Evolutionary conservation across 2,113 vertebrate species (phyloP).

Genomic region (Daphoenositta chrysoptera): DNA sequence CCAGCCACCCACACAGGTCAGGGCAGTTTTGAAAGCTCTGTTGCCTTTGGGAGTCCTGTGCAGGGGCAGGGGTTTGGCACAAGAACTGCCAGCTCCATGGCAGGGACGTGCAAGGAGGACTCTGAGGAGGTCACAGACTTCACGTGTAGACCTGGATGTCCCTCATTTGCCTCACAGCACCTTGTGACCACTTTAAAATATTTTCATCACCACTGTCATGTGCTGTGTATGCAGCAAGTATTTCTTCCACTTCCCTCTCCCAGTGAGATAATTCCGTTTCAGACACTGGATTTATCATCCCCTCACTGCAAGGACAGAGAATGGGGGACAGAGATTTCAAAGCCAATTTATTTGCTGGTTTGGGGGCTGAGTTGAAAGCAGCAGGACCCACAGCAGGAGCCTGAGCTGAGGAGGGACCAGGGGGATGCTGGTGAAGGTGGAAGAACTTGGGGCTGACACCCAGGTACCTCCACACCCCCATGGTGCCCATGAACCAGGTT

Average conservation of each 20-base stretch:
- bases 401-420: neutral
- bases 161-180: neutral
- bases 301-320: neutral
- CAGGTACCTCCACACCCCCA: neutral
- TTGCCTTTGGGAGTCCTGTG: neutral
- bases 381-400: neutral
- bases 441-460: neutral
- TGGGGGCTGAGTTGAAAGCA: neutral
- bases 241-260: neutral
- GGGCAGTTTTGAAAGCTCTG: neutral
- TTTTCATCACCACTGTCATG: neutral
- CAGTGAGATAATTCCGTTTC: neutral
- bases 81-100: neutral
- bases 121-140: neutral
- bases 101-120: fast-evolving
- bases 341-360: neutral
- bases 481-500: fast-evolving
- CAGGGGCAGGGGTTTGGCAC: neutral
- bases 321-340: neutral
- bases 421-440: neutral
- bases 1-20: neutral
- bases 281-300: neutral
- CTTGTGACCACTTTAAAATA: neutral
- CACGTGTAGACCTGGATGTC: neutral
- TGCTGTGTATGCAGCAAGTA: neutral